Conservation (phyloP, 64 coral and sea anemone species). For the Pachyseris speciosa region DNA sequence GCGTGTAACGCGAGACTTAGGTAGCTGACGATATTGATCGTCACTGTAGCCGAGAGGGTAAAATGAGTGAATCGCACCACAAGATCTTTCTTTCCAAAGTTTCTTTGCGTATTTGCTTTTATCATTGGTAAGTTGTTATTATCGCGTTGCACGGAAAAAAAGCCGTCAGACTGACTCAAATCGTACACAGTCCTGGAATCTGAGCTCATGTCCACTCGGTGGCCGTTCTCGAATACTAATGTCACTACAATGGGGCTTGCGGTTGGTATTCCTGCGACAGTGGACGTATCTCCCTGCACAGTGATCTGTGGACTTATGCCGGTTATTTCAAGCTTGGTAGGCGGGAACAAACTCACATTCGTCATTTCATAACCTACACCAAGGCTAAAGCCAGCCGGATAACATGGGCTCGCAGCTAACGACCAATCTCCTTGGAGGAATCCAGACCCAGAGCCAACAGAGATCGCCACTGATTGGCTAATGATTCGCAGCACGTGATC, state of each 20-base stretch:
- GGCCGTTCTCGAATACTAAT: constrained; percentile 33
- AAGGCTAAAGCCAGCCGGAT: constrained; percentile 43
- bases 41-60: neutral
- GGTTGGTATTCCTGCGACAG: constrained; percentile 57
- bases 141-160: constrained; percentile 45
- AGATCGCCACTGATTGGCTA: constrained; percentile 44
- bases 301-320: constrained; percentile 53
- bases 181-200: constrained; percentile 60
- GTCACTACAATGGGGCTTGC: constrained; percentile 40
- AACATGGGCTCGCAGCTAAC: constrained; percentile 35
- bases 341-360: constrained; percentile 56
- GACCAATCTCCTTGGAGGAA: constrained; percentile 55
- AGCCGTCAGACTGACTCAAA: constrained; percentile 10
- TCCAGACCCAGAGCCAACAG: constrained; percentile 59
- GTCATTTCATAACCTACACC: constrained; percentile 44
- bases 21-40: constrained; percentile 57
- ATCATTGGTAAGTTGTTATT: constrained; percentile 42
- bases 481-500: constrained; percentile 47
- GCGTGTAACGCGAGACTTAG: constrained; percentile 26
- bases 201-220: constrained; percentile 70
- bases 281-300: constrained; percentile 38
- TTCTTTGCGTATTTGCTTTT: constrained; percentile 20
- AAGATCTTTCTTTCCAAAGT: constrained; percentile 28
- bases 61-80: constrained; percentile 63
- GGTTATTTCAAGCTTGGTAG: constrained; percentile 46